Evolutionary conservation across 2,888 invertebrate species (phyloP).

Genomic region (Conchocele bisecta): DNA sequence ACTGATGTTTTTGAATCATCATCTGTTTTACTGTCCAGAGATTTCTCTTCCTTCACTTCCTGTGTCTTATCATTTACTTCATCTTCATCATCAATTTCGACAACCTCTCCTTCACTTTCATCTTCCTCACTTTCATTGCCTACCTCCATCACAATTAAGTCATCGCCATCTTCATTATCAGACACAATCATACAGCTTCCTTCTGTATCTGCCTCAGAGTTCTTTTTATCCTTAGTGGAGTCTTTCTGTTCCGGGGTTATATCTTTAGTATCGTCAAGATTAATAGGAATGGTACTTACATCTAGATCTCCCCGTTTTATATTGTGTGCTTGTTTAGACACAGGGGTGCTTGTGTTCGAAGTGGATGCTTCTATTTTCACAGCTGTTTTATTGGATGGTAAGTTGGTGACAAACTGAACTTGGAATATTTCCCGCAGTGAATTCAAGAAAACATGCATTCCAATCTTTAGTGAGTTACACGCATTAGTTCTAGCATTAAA

Average conservation of each 20-base stretch:
- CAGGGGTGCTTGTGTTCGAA: neutral
- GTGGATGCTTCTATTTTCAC: neutral
- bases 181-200: constrained; percentile 7
- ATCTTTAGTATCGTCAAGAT: constrained; percentile 13
- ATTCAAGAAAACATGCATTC: constrained; percentile 56
- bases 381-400: neutral
- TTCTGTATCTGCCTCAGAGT: constrained; percentile 19
- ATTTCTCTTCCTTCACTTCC: constrained; percentile 1
- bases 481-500: constrained; percentile 46
- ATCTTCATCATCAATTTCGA: neutral
- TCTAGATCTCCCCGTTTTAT: neutral
- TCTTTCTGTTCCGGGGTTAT: constrained; percentile 13
- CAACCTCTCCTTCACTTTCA: neutral
- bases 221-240: neutral
- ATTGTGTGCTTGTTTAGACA: constrained; percentile 1
- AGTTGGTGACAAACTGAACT: constrained; percentile 34
- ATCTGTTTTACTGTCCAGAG: constrained; percentile 6
- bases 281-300: constrained; percentile 20
- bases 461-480: constrained; percentile 42
- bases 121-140: constrained; percentile 1
- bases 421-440: constrained; percentile 43
- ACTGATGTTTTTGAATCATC: constrained; percentile 10
- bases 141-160: neutral
- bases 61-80: neutral
- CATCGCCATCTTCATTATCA: constrained; percentile 13